Evolutionary conservation across 2,113 vertebrate species (phyloP).

Genomic region (Zapus hudsonius): DNA sequence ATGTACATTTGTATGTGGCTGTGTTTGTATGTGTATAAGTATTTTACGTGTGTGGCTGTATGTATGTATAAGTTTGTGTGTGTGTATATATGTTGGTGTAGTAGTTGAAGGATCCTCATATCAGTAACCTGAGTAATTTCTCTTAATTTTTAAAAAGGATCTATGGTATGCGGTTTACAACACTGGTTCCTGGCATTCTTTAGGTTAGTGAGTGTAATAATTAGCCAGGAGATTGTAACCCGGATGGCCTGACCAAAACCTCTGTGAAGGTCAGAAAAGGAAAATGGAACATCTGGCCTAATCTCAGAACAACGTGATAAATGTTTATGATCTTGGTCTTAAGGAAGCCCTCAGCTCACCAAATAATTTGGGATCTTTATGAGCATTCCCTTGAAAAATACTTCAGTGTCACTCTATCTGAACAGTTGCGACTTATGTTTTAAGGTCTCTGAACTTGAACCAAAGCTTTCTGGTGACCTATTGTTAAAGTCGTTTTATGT

Average conservation of each 20-base stretch:
- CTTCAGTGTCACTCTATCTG: constrained; percentile 73
- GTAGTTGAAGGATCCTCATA: neutral
- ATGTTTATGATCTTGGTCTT: constrained; percentile 66
- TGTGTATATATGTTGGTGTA: too few species aligned
- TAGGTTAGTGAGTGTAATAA: neutral
- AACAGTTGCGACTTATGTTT: neutral
- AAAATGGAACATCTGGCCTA: constrained; percentile 54
- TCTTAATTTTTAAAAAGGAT: too few species aligned
- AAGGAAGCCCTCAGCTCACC: constrained; percentile 72
- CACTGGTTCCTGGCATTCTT: neutral
- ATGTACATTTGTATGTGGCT: too few species aligned
- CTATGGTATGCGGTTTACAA: neutral
- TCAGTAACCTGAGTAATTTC: too few species aligned
- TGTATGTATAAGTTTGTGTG: too few species aligned
- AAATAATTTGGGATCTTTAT: constrained; percentile 53
- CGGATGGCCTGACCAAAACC: constrained; percentile 55
- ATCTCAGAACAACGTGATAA: constrained; percentile 55
- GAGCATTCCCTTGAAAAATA: constrained; percentile 68
- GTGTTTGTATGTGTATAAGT: too few species aligned
- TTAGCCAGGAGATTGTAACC: neutral
- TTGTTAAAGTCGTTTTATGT: neutral
- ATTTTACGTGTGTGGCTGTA: too few species aligned
- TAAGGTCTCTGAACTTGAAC: neutral
- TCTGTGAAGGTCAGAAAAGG: constrained; percentile 68
- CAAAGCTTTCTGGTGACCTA: neutral